These are phyloP conservation scores for Percopsis omiscomaycus DNA, from an alignment of 2,797 vertebrate genomes.

Conservation along the genomic window DNA sequence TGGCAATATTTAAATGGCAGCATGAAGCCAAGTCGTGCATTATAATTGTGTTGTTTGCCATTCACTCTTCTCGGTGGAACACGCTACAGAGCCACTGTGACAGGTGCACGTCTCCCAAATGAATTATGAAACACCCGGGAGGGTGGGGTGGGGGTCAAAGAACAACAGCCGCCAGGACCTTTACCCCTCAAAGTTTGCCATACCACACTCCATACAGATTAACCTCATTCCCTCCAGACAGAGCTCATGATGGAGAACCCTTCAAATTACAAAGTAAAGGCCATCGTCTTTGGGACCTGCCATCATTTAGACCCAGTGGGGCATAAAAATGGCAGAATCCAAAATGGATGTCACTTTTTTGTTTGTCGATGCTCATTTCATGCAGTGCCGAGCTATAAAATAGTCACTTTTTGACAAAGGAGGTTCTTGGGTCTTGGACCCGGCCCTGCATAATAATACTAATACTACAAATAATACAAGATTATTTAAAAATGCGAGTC, in stretches of 20 bases:
- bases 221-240: slow-evolving; percentile 15
- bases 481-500: too few relatives aligned
- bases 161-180: slow-evolving; percentile 44
- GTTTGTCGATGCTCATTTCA: not conserved
- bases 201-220: slow-evolving; percentile 54
- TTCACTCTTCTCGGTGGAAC: slow-evolving; percentile 46
- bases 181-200: slow-evolving; percentile 42
- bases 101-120: slow-evolving; percentile 62
- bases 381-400: slow-evolving; percentile 1
- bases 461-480: too few relatives aligned
- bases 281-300: slow-evolving; percentile 7
- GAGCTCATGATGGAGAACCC: slow-evolving; percentile 37
- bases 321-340: slow-evolving; percentile 8
- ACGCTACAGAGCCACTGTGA: slow-evolving; percentile 47
- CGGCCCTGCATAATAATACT: too few relatives aligned
- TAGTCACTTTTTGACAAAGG: not conserved
- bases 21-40: slow-evolving; percentile 34
- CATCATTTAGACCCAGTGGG: slow-evolving; percentile 2
- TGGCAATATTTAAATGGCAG: slow-evolving; percentile 18
- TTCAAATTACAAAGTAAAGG: slow-evolving; percentile 29
- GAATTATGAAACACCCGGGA: slow-evolving; percentile 69
- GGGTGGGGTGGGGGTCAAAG: slow-evolving; percentile 7
- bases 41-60: slow-evolving; percentile 46
- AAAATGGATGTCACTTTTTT: slow-evolving; percentile 6
- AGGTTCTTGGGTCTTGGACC: too few relatives aligned